A percentile compares a stretch with the other conserved stretches of the same genome.
Conservation (phyloP, 2,888 invertebrate species). For the Apodemia zela region DNA sequence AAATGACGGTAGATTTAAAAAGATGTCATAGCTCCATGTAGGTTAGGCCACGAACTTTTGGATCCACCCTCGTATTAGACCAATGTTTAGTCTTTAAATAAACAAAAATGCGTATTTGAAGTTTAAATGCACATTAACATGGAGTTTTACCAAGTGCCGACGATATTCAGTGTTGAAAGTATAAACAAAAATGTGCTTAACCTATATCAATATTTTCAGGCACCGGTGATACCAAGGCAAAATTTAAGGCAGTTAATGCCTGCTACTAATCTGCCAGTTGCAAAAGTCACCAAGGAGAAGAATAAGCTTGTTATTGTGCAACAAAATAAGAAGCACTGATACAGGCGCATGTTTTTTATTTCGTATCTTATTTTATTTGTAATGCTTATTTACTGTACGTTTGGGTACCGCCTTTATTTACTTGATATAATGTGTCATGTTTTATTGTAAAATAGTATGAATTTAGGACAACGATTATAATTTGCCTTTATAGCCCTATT, state of each 20-base stretch:
- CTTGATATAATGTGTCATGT: slow-evolving; percentile 10
- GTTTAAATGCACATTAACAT: no score
- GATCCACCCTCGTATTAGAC: no score
- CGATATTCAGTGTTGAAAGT: no score
- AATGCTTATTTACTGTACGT: slow-evolving; percentile 11
- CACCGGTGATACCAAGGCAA: slow-evolving; percentile 82
- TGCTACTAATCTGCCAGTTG: slow-evolving; percentile 82
- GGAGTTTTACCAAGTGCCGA: no score
- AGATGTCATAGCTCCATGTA: no score
- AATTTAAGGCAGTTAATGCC: slow-evolving; percentile 85
- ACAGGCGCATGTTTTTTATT: slow-evolving; percentile 25
- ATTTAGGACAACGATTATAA: no score
- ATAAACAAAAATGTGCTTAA: not conserved
- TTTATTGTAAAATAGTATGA: not conserved
- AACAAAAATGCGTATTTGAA: no score
- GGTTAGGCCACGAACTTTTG: no score
- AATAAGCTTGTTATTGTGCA: slow-evolving; percentile 91
- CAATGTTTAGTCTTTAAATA: no score
- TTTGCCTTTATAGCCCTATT: no score
- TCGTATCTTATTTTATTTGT: slow-evolving; percentile 20
- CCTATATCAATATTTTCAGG: slow-evolving; percentile 47
- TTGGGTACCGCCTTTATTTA: slow-evolving; percentile 10
- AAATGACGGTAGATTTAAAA: no score
- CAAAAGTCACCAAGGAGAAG: slow-evolving; percentile 90
- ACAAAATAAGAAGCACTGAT: slow-evolving; percentile 79